Evolutionary conservation across 1,140 invertebrate species (phyloP).

Genomic region (Teleopsis dalmanni): DNA sequence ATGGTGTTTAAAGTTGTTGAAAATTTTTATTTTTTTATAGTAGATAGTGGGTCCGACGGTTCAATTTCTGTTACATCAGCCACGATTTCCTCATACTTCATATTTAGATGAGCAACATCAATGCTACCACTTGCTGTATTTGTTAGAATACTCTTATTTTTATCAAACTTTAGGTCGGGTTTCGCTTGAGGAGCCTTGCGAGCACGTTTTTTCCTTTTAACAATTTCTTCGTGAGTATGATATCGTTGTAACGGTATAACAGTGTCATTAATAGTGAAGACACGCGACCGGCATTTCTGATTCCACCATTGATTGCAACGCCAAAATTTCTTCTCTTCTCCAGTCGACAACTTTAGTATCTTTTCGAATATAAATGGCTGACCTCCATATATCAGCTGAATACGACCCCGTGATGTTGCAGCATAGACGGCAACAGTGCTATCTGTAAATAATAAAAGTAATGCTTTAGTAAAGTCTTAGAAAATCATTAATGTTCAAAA

Average conservation of each 20-base stretch:
- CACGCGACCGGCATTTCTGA: conserved; percentile 40
- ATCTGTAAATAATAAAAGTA: conserved; percentile 18
- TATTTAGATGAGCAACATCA: conserved; percentile 33
- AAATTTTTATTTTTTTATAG: too few species aligned
- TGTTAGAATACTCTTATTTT: neutral
- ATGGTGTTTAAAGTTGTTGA: too few species aligned
- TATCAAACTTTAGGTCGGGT: neutral
- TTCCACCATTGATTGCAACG: conserved; percentile 45
- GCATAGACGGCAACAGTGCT: conserved; percentile 36
- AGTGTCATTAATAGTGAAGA: conserved; percentile 39
- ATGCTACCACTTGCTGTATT: conserved; percentile 10
- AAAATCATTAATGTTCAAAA: neutral
- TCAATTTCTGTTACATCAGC: conserved; percentile 33
- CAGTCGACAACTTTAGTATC: conserved; percentile 31
- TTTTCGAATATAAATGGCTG: conserved; percentile 44
- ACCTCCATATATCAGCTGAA: conserved; percentile 41
- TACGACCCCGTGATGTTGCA: conserved; percentile 36
- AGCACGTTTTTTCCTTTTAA: conserved; percentile 37
- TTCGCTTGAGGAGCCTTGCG: conserved; percentile 6
- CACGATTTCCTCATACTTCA: conserved; percentile 41
- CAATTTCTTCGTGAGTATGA: conserved; percentile 43
- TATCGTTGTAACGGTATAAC: conserved; percentile 38
- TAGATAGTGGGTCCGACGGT: too few species aligned
- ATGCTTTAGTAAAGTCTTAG: neutral
- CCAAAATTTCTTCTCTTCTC: conserved; percentile 41